phyloP scores from a whole-genome alignment of 1,140 invertebrate species.

The Lanistes nyassanus region DNA sequence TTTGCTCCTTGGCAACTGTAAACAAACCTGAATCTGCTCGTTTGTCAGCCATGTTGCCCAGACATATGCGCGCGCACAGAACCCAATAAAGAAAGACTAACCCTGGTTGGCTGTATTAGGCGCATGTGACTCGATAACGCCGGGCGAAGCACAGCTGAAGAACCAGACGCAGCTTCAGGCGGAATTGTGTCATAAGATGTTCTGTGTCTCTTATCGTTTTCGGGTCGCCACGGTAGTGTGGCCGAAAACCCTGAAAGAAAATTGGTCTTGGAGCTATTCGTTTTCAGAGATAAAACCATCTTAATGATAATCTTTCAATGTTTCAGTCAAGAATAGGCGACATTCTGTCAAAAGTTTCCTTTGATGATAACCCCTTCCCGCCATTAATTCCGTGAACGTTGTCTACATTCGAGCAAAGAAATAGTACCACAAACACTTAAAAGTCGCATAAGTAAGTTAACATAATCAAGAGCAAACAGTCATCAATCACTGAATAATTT shows the following conservation, averaged over 20 bases:
- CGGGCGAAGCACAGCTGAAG: not conserved
- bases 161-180: constrained; percentile 20
- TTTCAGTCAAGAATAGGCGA: constrained; percentile 1
- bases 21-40: constrained; percentile 40
- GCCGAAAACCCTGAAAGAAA: constrained; percentile 11
- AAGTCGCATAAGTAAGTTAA: not conserved
- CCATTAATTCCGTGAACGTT: not conserved
- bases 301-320: not conserved
- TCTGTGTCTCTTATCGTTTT: constrained; percentile 5
- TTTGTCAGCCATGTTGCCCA: constrained; percentile 40
- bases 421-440: constrained; percentile 5
- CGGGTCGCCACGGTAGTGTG: not conserved
- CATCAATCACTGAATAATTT: no score
- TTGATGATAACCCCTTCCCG: constrained; percentile 1
- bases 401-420: constrained; percentile 20
- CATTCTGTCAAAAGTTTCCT: constrained; percentile 21
- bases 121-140: not conserved
- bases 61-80: not conserved
- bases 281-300: not conserved
- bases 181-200: constrained; percentile 11
- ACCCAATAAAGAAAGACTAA: not conserved
- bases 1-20: constrained; percentile 26
- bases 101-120: not conserved
- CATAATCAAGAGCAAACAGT: not conserved
- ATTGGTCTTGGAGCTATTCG: no score